Percentiles rank a stretch among this genome's conserved stretches.
Conservation (phyloP, 2,113 vertebrate genomes). For the Anarrhichthys ocellatus region DNA sequence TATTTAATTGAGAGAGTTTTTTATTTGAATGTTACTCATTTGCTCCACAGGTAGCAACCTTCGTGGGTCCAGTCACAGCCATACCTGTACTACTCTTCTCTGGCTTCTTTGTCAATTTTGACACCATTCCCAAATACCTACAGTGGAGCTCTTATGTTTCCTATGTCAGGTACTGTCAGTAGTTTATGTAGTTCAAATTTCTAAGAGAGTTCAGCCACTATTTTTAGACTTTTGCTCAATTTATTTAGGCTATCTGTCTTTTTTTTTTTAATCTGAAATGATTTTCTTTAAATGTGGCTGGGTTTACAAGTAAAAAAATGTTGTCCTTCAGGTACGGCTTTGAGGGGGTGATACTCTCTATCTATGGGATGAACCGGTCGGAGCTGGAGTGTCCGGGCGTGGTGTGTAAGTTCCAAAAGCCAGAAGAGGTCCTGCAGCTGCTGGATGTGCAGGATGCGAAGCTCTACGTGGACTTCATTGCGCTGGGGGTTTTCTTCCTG, state of each 20-base stretch:
- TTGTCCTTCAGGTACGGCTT: slow-evolving; percentile 91
- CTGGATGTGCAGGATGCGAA: slow-evolving; percentile 95
- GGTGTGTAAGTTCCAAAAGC: slow-evolving; percentile 92
- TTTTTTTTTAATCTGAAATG: not conserved
- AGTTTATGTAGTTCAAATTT: not conserved
- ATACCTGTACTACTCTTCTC: slow-evolving; percentile 98
- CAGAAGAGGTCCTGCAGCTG: slow-evolving; percentile 91
- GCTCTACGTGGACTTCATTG: slow-evolving; percentile 96
- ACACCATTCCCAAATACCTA: slow-evolving; percentile 98
- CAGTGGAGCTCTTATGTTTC: slow-evolving; percentile 99
- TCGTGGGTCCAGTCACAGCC: slow-evolving; percentile 94
- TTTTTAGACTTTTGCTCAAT: not conserved
- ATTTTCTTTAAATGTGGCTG: not conserved
- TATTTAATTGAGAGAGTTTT: not conserved
- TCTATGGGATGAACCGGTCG: slow-evolving; percentile 96
- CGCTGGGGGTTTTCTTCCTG: slow-evolving; percentile 95
- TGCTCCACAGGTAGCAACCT: slow-evolving; percentile 92
- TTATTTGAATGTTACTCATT: not conserved
- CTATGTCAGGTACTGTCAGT: slow-evolving; percentile 91
- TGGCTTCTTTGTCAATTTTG: slow-evolving; percentile 98
- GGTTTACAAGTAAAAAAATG: not conserved
- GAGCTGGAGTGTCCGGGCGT: slow-evolving; percentile 89
- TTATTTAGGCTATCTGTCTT: not conserved
- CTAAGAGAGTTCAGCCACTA: not conserved
- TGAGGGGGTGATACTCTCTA: slow-evolving; percentile 95